Conservation (phyloP, 1,140 invertebrate species). For the Notospermus geniculatus region DNA sequence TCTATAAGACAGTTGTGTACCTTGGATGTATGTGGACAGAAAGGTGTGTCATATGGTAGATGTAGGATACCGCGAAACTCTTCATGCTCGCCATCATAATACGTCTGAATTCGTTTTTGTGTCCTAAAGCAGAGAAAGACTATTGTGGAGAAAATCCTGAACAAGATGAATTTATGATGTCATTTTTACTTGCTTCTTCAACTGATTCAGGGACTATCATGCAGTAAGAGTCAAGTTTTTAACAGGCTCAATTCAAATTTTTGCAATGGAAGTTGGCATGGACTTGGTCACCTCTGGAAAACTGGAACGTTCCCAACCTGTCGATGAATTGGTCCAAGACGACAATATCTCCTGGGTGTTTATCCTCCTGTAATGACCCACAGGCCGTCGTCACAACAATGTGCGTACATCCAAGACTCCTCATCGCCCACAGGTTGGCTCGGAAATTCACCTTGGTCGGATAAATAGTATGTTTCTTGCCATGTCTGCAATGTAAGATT, state of each 20-base stretch:
- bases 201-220: too few species aligned
- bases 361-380: constrained; percentile 85
- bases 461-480: constrained; percentile 75
- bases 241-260: too few species aligned
- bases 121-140: too few species aligned
- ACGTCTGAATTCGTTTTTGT: constrained; percentile 73
- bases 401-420: constrained; percentile 84
- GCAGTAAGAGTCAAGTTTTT: too few species aligned
- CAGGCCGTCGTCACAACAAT: constrained; percentile 87
- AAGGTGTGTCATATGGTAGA: constrained; percentile 87
- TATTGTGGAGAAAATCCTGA: too few species aligned
- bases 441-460: constrained; percentile 90
- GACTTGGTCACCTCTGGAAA: too few species aligned
- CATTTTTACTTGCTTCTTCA: too few species aligned
- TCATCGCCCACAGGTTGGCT: constrained; percentile 94
- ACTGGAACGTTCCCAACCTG: too few species aligned
- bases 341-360: constrained; percentile 84
- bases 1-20: constrained; percentile 47
- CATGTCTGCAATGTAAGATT: constrained; percentile 71
- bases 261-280: too few species aligned
- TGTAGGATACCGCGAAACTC: constrained; percentile 77
- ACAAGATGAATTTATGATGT: too few species aligned
- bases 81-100: constrained; percentile 76
- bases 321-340: constrained; percentile 94
- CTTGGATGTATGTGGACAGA: constrained; percentile 70